Conservation (phyloP, 2,888 invertebrate genomes). For the Lydus trimaculatus region DNA sequence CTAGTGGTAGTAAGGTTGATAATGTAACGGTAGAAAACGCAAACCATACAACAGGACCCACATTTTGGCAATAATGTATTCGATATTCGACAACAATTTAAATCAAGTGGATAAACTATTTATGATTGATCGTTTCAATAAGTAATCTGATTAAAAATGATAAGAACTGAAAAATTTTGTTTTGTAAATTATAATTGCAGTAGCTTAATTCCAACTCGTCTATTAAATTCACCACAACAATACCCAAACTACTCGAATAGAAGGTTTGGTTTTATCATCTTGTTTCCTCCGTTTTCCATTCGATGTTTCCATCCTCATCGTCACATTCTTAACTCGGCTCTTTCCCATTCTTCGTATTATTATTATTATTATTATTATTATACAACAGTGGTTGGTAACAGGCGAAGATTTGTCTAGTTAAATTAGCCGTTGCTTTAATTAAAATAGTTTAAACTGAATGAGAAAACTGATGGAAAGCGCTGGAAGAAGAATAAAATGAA, state of each 20-base stretch:
- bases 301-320: not conserved
- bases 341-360: not conserved
- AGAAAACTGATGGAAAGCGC: conserved; percentile 56
- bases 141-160: not conserved
- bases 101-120: not conserved
- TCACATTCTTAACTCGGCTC: not conserved
- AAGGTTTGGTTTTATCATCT: not conserved
- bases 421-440: conserved; percentile 62
- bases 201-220: not conserved
- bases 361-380: conserved; percentile 1
- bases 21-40: conserved; percentile 14
- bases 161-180: not conserved
- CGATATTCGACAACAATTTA: not conserved
- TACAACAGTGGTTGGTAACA: not conserved
- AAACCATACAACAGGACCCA: too few species aligned
- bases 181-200: not conserved
- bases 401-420: conserved; percentile 58
- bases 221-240: conserved; percentile 3
- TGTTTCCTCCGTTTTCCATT: not conserved
- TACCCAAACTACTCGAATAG: not conserved
- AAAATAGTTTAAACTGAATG: conserved; percentile 60
- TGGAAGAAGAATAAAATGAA: too few species aligned
- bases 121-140: too few species aligned
- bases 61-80: not conserved
- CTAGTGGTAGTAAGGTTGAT: conserved; percentile 23